Conservation (phyloP, 1,140 invertebrate species). For the Zaprionus nigranus region DNA sequence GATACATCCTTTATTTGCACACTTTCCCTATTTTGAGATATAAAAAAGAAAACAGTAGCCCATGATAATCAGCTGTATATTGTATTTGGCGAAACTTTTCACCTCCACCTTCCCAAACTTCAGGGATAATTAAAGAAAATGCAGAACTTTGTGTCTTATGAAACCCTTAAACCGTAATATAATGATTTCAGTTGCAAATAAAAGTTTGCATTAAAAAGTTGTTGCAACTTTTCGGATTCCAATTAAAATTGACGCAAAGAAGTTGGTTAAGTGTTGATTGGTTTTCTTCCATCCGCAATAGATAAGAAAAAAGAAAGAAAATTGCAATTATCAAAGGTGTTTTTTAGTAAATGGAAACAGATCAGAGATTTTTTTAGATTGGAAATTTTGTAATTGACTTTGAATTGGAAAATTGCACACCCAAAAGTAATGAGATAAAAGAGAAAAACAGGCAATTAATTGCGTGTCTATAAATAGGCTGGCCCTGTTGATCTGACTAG, state of each 20-base stretch:
- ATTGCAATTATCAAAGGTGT: not conserved
- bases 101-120: not conserved
- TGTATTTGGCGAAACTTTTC: not conserved
- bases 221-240: not conserved
- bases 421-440: not conserved
- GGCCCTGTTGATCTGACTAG: too few relatives aligned
- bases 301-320: not conserved
- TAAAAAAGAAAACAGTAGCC: too few relatives aligned
- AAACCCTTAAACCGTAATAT: not conserved
- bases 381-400: not conserved
- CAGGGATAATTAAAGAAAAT: not conserved
- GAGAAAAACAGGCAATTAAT: not conserved
- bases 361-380: not conserved
- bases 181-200: conserved; percentile 1
- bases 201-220: not conserved
- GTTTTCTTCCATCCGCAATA: not conserved
- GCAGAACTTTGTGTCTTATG: not conserved
- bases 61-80: not conserved
- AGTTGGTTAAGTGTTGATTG: not conserved
- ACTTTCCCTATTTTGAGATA: not conserved
- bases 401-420: not conserved
- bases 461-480: not conserved
- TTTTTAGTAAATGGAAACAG: not conserved
- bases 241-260: conserved; percentile 1
- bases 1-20: too few relatives aligned